Evolutionary conservation across 2,797 vertebrate genomes (phyloP), one percentile per base, ranked within the genome.

Genomic region (Sternotherus odoratus): DNA sequence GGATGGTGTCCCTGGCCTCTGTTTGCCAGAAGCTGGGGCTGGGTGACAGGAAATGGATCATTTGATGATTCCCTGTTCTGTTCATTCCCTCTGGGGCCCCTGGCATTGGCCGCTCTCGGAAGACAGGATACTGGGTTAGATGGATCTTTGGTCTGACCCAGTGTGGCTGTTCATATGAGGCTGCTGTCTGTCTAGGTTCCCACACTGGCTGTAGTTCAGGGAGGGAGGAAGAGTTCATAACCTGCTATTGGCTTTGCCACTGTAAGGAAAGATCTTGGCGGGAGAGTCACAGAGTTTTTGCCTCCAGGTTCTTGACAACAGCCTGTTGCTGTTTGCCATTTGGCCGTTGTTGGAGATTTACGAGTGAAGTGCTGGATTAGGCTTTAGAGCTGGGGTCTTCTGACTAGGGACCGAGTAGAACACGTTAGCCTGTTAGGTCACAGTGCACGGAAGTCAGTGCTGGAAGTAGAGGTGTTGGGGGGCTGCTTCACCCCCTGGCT

Each of bases 141-240:
- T 53, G 51, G 5, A 28, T 26, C 54, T 56, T 56, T 26, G 5
- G 5, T 28, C 54, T 28, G 54, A 56, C 11, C 26, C 26, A 12
- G 26, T 28, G 1, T 12, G 26, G 54, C 54, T 8, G 11, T 28
- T 56, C 26, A 3, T 5, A 28, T 2, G 33, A 16, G 15, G 33
- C 60, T 63, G 60, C 60, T 63, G 33, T n/a, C 57, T 63, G 57
- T 63, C 33, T 66, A n/a, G 33, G 60, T 66, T 66, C 17, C 60
- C 4, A 1, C 8, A n/a, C 21, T 66, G 60, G 60, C 84, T 0
- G 0, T 4, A n/a, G 24, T 36, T 33, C 1, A n/a, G 87, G 82
- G 28, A 0, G 33, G 0, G 12, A 24, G 3, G 50, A 77, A 81
- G 86, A 56, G 43, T 12, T 48, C 3, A 2, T 0, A 24, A 39